Conservation (phyloP, 1,140 invertebrate genomes). For the Aphelenchoides besseyi region DNA sequence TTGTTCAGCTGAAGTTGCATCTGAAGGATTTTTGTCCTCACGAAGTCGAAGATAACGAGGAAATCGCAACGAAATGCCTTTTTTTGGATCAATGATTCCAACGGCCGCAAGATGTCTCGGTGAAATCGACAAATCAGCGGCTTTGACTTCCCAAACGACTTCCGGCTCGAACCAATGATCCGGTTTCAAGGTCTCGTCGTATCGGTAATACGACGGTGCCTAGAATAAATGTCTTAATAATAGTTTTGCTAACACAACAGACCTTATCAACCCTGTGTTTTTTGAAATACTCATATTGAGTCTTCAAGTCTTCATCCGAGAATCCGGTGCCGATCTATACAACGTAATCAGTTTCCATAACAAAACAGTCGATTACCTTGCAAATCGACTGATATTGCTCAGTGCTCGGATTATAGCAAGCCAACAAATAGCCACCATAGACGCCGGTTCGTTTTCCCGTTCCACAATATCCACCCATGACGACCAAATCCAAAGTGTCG, state of each 20-base stretch:
- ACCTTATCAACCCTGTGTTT: conserved; percentile 66
- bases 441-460: conserved; percentile 87
- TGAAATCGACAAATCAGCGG: conserved; percentile 90
- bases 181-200: conserved; percentile 74
- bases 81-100: conserved; percentile 70
- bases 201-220: conserved; percentile 83
- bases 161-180: conserved; percentile 86
- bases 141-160: conserved; percentile 91
- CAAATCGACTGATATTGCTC: conserved; percentile 91
- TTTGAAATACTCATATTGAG: conserved; percentile 75
- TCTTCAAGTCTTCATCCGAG: conserved; percentile 80
- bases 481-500: conserved; percentile 86
- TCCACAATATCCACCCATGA: conserved; percentile 89
- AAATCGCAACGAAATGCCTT: conserved; percentile 86
- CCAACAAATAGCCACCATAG: conserved; percentile 92
- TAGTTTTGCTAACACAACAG: background rate
- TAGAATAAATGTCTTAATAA: conserved; percentile 67
- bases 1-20: conserved; percentile 85
- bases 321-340: conserved; percentile 92
- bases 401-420: conserved; percentile 86
- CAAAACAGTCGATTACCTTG: conserved; percentile 69
- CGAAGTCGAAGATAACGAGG: conserved; percentile 76
- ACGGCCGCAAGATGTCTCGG: conserved; percentile 84
- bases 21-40: conserved; percentile 87
- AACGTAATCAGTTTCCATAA: conserved; percentile 15